Evolutionary conservation across 2,888 invertebrate species (phyloP).

Genomic region (Sceliomorpha sp.): DNA sequence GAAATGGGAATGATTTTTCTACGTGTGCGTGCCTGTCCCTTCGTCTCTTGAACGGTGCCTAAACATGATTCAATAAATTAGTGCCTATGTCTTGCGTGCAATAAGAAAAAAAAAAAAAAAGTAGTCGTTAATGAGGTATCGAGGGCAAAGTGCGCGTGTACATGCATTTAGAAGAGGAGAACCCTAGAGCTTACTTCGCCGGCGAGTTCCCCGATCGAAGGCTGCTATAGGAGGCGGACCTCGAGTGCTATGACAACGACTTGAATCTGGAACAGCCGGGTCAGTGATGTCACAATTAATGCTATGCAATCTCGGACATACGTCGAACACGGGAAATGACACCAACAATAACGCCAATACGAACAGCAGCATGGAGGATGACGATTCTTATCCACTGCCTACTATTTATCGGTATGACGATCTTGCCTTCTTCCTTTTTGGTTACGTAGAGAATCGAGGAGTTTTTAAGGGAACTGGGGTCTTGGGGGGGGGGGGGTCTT

Average conservation of each 20-base stretch:
- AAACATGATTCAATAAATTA: constrained; percentile 69
- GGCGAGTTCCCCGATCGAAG: constrained; percentile 10
- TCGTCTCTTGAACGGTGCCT: constrained; percentile 65
- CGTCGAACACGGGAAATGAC: constrained; percentile 77
- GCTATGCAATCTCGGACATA: constrained; percentile 84
- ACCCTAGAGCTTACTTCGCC: constrained; percentile 15
- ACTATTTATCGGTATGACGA: constrained; percentile 94
- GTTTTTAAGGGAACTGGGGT: neutral
- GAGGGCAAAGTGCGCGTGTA: constrained; percentile 1
- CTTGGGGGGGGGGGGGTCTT: neutral
- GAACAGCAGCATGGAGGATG: constrained; percentile 89
- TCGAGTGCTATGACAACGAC: constrained; percentile 46
- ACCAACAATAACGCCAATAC: constrained; percentile 85
- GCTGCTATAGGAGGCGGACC: constrained; percentile 12
- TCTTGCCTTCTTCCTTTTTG: no score
- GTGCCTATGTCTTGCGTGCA: constrained; percentile 63
- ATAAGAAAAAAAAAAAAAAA: constrained; percentile 22
- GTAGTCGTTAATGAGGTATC: constrained; percentile 4
- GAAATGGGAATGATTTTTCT: constrained; percentile 4
- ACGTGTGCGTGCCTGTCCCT: constrained; percentile 1
- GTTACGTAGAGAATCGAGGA: no score
- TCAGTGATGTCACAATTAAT: constrained; percentile 86
- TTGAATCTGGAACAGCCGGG: constrained; percentile 33
- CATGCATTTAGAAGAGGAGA: neutral
- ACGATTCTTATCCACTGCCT: constrained; percentile 90